Percentiles rank a stretch among this genome's conserved stretches.
These are phyloP conservation scores for Pammene aurita DNA, from an alignment of 2,888 invertebrate species.

Conservation along the genomic window DNA sequence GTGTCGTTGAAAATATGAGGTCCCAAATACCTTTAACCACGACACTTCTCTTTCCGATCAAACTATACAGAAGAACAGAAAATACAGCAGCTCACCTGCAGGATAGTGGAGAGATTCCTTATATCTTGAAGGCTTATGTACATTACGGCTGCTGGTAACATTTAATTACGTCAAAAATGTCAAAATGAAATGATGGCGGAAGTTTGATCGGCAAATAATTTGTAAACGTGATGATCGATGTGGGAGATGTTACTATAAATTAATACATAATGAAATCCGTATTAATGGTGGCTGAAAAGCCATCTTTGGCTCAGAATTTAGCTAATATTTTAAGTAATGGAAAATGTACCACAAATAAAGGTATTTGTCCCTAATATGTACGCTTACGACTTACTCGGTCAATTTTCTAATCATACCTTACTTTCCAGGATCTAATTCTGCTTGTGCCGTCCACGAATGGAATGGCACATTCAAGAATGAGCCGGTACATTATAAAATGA, in stretches of 20 bases:
- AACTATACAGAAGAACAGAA: too few relatives aligned
- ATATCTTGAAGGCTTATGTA: not conserved
- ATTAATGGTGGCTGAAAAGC: slow-evolving; percentile 99
- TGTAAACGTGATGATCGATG: slow-evolving; percentile 3
- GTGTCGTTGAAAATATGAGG: too few relatives aligned
- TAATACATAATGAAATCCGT: slow-evolving; percentile 88
- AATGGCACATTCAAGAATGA: slow-evolving; percentile 90
- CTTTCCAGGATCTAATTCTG: slow-evolving; percentile 90
- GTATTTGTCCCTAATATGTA: slow-evolving; percentile 65
- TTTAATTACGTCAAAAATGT: slow-evolving; percentile 3
- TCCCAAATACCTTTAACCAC: too few relatives aligned
- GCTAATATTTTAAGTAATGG: slow-evolving; percentile 97
- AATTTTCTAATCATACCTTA: slow-evolving; percentile 7
- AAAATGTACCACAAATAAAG: slow-evolving; percentile 89
- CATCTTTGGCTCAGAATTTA: slow-evolving; percentile 97
- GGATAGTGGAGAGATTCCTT: not conserved
- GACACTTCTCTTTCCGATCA: too few relatives aligned
- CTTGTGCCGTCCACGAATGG: slow-evolving; percentile 98
- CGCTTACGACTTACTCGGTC: not conserved
- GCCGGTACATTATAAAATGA: slow-evolving; percentile 94
- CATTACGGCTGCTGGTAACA: too few relatives aligned
- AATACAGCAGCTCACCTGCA: too few relatives aligned
- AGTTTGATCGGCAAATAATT: slow-evolving; percentile 7
- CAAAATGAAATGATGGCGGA: slow-evolving; percentile 18
- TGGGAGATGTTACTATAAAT: slow-evolving; percentile 17